These are phyloP conservation scores for Entomobrya multifasciata DNA, from an alignment of 2,888 invertebrate species.

Conservation along the genomic window DNA sequence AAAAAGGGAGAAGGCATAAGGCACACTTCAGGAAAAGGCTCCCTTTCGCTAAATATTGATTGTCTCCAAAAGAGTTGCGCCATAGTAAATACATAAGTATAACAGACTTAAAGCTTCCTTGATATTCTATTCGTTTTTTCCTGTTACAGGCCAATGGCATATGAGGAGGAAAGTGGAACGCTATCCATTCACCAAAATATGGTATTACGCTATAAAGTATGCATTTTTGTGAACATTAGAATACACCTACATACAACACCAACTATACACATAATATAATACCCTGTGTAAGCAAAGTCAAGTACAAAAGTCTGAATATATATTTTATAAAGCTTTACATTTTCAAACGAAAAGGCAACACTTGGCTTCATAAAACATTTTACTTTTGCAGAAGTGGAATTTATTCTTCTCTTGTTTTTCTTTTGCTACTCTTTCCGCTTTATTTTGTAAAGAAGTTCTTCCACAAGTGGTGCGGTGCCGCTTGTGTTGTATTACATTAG, in stretches of 20 bases:
- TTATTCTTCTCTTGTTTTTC: not conserved
- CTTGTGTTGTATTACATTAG: conserved; percentile 5
- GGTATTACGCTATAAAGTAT: not conserved
- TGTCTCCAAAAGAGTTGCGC: conserved; percentile 74
- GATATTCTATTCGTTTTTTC: not conserved
- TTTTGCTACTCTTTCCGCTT: not conserved
- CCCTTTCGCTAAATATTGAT: conserved; percentile 69
- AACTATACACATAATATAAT: no score
- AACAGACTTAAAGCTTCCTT: no score
- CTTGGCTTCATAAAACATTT: conserved; percentile 2
- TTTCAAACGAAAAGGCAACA: conserved; percentile 4
- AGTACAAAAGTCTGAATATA: not conserved
- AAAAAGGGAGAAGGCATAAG: not conserved
- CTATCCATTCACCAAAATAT: not conserved
- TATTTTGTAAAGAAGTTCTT: not conserved
- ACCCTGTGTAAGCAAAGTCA: not conserved
- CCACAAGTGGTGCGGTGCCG: conserved; percentile 38
- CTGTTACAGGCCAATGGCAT: conserved; percentile 13
- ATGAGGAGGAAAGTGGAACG: conserved; percentile 1
- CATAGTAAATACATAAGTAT: conserved; percentile 24
- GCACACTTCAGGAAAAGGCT: conserved; percentile 1
- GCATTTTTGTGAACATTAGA: not conserved
- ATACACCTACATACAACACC: not conserved
- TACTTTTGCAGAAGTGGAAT: not conserved
- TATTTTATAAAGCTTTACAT: not conserved